Evolutionary conservation across 2,797 vertebrate species (phyloP).

Genomic region (Furcifer pardalis): DNA sequence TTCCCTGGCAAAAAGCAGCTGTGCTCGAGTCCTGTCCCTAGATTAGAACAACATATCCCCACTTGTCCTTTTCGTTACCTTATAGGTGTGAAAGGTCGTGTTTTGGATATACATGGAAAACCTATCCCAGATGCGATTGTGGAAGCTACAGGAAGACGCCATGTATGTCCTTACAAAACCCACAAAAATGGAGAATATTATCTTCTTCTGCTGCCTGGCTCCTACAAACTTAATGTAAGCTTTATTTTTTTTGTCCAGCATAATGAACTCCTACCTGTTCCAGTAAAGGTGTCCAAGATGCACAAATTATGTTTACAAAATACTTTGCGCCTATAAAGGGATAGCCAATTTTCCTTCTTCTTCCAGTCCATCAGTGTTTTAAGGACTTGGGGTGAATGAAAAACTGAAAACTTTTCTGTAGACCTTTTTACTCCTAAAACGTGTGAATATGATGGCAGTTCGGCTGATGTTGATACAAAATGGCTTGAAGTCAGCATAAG

Average conservation of each 20-base stretch:
- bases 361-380: background rate
- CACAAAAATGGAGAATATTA: slow-evolving; percentile 90
- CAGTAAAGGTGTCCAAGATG: background rate
- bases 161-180: slow-evolving; percentile 87
- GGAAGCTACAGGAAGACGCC: slow-evolving; percentile 83
- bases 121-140: slow-evolving; percentile 85
- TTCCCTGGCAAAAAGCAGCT: background rate
- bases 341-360: background rate
- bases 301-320: background rate
- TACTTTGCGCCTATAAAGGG: background rate
- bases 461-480: background rate
- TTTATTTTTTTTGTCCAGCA: background rate
- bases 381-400: too few species aligned
- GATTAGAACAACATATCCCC: background rate
- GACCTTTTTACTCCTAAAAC: background rate
- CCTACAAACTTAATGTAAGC: slow-evolving; percentile 87
- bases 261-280: background rate
- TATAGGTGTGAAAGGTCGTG: slow-evolving; percentile 91
- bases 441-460: background rate
- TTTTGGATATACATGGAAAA: slow-evolving; percentile 76
- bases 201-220: slow-evolving; percentile 89
- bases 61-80: slow-evolving; percentile 13
- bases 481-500: background rate
- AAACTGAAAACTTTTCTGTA: background rate
- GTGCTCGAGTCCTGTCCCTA: background rate